A percentile compares a stretch with the other conserved stretches of the same genome.
Conservation (phyloP, 2,888 invertebrate genomes). For the Polymixis flavicincta region DNA sequence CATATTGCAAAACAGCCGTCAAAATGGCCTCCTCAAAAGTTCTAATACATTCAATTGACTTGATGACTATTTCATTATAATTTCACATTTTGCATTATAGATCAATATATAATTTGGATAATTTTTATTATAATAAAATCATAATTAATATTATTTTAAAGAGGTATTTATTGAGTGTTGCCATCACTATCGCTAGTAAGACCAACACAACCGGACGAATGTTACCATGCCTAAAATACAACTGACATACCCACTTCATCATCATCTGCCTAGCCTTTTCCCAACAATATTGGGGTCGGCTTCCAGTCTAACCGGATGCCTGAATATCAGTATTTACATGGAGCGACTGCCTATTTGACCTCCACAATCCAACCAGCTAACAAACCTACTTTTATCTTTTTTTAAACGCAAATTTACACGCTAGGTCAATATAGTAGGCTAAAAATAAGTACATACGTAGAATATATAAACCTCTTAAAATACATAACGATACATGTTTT, state of each 20-base stretch:
- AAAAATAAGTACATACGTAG: conserved; percentile 18
- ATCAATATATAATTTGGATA: not conserved
- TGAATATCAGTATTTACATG: not conserved
- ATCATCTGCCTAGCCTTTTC: not conserved
- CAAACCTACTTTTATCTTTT: not conserved
- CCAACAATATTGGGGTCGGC: not conserved
- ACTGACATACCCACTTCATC: not conserved
- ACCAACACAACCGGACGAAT: conserved; percentile 16
- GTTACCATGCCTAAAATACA: conserved; percentile 22
- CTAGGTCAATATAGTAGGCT: not conserved
- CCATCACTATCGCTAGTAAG: conserved; percentile 3
- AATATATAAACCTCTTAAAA: not conserved
- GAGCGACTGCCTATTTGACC: not conserved
- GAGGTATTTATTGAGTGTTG: conserved; percentile 33
- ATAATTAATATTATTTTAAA: not conserved
- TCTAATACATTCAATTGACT: not conserved
- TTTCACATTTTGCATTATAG: not conserved
- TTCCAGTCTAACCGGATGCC: not conserved
- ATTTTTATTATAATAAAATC: not conserved
- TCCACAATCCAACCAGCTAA: not conserved
- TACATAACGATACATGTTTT: not conserved
- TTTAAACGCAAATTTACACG: not conserved
- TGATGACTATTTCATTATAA: not conserved
- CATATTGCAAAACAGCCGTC: conserved; percentile 10
- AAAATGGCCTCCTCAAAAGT: not conserved